Percentiles rank a stretch among this genome's conserved stretches.
Conservation (phyloP, 1,140 invertebrate species). For the Drosophila obscura region DNA sequence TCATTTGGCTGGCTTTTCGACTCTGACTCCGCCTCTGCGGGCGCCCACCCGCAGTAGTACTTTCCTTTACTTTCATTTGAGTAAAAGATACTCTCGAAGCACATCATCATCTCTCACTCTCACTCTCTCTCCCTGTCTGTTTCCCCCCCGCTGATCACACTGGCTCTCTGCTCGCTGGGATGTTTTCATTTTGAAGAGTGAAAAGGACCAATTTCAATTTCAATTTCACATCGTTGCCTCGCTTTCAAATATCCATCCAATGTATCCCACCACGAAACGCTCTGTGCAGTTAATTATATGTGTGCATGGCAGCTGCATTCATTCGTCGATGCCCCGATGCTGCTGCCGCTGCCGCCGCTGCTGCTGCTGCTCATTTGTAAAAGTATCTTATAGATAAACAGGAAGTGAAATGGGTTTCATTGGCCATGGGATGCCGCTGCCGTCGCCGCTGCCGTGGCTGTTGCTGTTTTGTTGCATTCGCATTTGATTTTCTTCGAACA, state of each 20-base stretch:
- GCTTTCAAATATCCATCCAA: constrained; percentile 62
- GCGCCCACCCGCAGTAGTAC: constrained; percentile 49
- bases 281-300: constrained; percentile 65
- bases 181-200: constrained; percentile 62
- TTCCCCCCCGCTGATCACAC: constrained; percentile 10
- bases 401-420: constrained; percentile 59
- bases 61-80: constrained; percentile 81
- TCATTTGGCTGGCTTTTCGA: constrained; percentile 53
- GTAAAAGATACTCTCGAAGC: constrained; percentile 73
- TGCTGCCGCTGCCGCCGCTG: constrained; percentile 6
- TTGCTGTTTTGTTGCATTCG: constrained; percentile 35
- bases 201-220: constrained; percentile 81
- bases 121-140: constrained; percentile 11
- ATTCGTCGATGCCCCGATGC: neutral
- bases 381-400: constrained; percentile 70
- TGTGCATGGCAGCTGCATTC: constrained; percentile 51
- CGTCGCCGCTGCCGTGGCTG: neutral
- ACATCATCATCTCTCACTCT: neutral
- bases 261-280: constrained; percentile 52
- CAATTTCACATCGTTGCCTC: constrained; percentile 40
- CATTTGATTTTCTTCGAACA: constrained; percentile 34
- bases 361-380: constrained; percentile 50
- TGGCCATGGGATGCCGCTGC: constrained; percentile 15
- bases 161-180: constrained; percentile 20
- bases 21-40: constrained; percentile 20